Percentiles rank a stretch among this genome's conserved stretches.
phyloP scores from a whole-genome alignment of 1,140 invertebrate species.

The Bombus balteatus region DNA sequence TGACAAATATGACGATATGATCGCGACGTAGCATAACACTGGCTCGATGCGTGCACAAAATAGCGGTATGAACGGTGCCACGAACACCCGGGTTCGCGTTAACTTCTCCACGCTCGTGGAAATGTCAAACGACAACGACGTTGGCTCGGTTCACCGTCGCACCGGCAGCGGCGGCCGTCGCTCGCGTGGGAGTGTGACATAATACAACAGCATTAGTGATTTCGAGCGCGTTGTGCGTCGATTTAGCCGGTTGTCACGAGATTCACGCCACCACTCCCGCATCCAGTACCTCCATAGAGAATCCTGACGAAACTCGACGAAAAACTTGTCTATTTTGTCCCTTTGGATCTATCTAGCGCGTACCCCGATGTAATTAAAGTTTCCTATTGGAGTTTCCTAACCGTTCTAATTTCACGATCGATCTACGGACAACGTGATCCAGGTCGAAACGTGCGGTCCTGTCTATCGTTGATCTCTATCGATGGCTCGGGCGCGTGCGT shows the following conservation, averaged over 20 bases:
- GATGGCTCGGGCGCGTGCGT: slow-evolving; percentile 40
- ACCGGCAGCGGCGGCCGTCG: slow-evolving; percentile 62
- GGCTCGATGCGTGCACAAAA: slow-evolving; percentile 11
- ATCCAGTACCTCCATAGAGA: neutral
- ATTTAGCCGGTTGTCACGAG: slow-evolving; percentile 11
- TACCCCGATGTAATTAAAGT: neutral
- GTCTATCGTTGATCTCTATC: neutral
- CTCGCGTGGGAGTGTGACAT: slow-evolving; percentile 79
- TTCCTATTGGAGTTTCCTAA: neutral
- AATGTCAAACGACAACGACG: slow-evolving; percentile 75
- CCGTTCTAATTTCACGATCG: neutral
- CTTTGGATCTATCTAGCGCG: neutral
- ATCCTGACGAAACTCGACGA: neutral
- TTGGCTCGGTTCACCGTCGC: slow-evolving; percentile 45
- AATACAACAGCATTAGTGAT: slow-evolving; percentile 61
- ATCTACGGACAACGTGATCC: neutral
- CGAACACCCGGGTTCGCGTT: slow-evolving; percentile 4
- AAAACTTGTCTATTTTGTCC: neutral
- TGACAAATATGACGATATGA: neutral
- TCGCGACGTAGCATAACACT: slow-evolving; percentile 7
- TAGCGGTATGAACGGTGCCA: neutral
- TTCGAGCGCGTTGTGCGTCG: neutral
- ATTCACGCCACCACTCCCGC: neutral
- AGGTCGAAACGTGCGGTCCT: neutral
- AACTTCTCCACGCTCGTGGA: slow-evolving; percentile 56